These are phyloP conservation scores for Anthopleura xanthogrammica DNA, from an alignment of 92 coral and sea anemone species.

Conservation along the genomic window DNA sequence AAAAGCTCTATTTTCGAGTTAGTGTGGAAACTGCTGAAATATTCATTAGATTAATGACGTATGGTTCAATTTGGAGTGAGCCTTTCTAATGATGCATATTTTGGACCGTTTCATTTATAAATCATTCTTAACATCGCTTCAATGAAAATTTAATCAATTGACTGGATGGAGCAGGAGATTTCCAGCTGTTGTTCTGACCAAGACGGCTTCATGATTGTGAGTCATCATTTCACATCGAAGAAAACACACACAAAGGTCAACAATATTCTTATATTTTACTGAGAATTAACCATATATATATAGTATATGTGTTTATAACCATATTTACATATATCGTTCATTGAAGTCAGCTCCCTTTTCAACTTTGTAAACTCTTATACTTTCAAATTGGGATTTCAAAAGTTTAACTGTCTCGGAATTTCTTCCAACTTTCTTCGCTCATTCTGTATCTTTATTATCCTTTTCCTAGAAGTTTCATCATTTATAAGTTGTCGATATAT, in stretches of 20 bases:
- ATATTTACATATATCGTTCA: too few species aligned
- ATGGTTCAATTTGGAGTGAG: neutral
- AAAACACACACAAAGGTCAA: neutral
- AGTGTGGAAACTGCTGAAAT: neutral
- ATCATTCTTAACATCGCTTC: neutral
- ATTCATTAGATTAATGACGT: neutral
- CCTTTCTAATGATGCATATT: neutral
- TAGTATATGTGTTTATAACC: too few species aligned
- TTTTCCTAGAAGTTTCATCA: too few species aligned
- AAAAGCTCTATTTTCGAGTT: neutral
- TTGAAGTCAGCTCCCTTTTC: too few species aligned
- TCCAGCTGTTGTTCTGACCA: neutral
- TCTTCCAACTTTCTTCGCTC: too few species aligned
- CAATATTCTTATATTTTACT: neutral
- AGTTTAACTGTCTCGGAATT: too few species aligned
- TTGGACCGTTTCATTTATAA: neutral
- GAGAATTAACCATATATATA: too few species aligned
- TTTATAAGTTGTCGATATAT: too few species aligned
- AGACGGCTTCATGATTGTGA: neutral
- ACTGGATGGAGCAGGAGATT: neutral
- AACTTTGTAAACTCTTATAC: too few species aligned
- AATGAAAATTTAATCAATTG: neutral
- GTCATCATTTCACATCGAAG: neutral
- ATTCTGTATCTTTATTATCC: too few species aligned
- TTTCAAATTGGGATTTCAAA: too few species aligned